A percentile compares a stretch with the other conserved stretches of the same genome.
phyloP scores from a whole-genome alignment of 2,113 vertebrate genomes.

The Percopsis transmontana region DNA sequence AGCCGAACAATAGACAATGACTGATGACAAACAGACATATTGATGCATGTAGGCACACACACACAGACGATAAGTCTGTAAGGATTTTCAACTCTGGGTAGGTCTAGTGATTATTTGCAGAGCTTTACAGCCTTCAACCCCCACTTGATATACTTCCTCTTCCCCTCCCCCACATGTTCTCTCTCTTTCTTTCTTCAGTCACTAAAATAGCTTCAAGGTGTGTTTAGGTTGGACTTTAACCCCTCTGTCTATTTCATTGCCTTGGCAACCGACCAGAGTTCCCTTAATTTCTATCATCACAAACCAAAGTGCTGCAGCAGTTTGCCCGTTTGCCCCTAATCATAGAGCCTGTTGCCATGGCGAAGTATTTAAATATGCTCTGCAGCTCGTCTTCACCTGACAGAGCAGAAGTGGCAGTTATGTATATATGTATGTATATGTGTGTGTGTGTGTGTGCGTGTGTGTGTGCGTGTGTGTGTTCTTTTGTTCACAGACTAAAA shows the following conservation, averaged over 20 bases:
- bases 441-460: neutral
- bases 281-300: constrained; percentile 76
- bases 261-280: constrained; percentile 72
- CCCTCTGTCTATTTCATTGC: constrained; percentile 65
- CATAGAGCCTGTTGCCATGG: constrained; percentile 78
- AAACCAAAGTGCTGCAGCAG: constrained; percentile 68
- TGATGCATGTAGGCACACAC: neutral
- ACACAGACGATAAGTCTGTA: constrained; percentile 19
- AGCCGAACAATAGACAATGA: too few relatives aligned
- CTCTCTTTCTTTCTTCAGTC: constrained; percentile 35
- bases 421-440: constrained; percentile 2
- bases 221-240: constrained; percentile 80
- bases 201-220: constrained; percentile 78
- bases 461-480: constrained; percentile 25
- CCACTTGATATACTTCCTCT: neutral
- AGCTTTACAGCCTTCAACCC: constrained; percentile 35
- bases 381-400: constrained; percentile 60
- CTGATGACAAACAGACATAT: neutral
- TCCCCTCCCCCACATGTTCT: constrained; percentile 27
- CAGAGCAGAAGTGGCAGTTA: constrained; percentile 44
- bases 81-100: constrained; percentile 65
- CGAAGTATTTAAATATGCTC: constrained; percentile 73
- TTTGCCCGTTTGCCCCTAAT: constrained; percentile 72
- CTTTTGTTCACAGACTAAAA: constrained; percentile 40
- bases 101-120: constrained; percentile 62